Evolutionary conservation across 2,888 invertebrate genomes (phyloP), one percentile per base, ranked within the genome.

Genomic region (Ceriagrion tenellum): DNA sequence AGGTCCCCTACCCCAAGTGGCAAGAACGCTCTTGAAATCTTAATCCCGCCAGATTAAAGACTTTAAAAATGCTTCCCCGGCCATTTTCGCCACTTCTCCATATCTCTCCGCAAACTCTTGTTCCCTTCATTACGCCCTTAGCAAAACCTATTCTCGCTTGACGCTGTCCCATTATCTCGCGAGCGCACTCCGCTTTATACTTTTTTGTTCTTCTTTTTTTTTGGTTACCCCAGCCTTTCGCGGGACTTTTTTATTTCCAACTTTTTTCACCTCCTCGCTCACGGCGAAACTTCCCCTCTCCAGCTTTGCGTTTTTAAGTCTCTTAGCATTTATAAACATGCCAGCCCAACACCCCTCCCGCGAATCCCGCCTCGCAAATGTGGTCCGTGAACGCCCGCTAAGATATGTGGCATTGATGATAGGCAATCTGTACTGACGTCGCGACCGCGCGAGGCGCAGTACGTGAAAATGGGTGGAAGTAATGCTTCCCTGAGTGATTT

Each of bases 111-210:
- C 35, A 69, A 93, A 93, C 93, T 93, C 93, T 23, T 89, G 89
- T 89, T 89, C 16, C 93, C n/a, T 47, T 93, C 93, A 74, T 93
- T 93, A 93, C 69, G 93, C 93, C 63, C 93, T 69, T 89, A 89
- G 35, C 55, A 20, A 69, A 93, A 93, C 93, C 93, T 74, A 93
- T 93, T 93, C 93, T 93, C 69, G 47, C 93, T n/a, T 69, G 93
- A 26, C 93, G 47, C 26, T 40, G 40, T 47, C 63, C 93, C 93
- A 69, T 74, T 69, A 93, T 93, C 69, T 69, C 93, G 26, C 47
- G 55, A 8, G 47, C 47, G 69, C 47, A 35, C 89, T n/a, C 47
- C 88, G 88, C 40, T 30, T 63, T 63, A 40, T 63, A 56, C 35
- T 63, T 23, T 40, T 63, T 26, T 20, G 0, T 59, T 91, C 35